phyloP scores from a whole-genome alignment of 2,888 invertebrate species.

The Drosophila maculinotata region DNA sequence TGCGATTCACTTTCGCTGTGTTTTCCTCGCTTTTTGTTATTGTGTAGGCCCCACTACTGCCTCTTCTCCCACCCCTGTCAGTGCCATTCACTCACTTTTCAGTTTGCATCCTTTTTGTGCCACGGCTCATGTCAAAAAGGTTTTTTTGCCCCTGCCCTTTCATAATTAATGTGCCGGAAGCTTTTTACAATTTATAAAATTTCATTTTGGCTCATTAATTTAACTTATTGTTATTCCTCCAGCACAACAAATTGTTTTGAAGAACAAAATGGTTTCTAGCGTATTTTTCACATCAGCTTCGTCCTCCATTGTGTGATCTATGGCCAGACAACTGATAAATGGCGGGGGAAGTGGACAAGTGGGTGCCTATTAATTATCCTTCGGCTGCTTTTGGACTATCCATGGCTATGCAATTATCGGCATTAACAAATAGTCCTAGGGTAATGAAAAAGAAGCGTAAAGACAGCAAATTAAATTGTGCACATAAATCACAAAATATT shows the following conservation, averaged over 20 bases:
- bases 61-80: conserved; percentile 7
- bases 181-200: conserved; percentile 79
- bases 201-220: conserved; percentile 78
- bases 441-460: conserved; percentile 37
- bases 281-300: conserved; percentile 45
- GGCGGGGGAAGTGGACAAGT: conserved; percentile 11
- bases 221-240: conserved; percentile 68
- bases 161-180: conserved; percentile 75
- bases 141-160: conserved; percentile 31
- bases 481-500: conserved; percentile 30
- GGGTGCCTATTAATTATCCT: conserved; percentile 57
- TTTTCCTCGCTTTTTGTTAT: conserved; percentile 30
- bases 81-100: conserved; percentile 40
- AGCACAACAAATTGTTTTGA: conserved; percentile 66
- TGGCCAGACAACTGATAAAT: conserved; percentile 61
- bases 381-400: conserved; percentile 6
- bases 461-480: conserved; percentile 12
- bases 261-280: conserved; percentile 56
- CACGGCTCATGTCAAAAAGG: conserved; percentile 30
- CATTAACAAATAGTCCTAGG: conserved; percentile 53
- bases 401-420: conserved; percentile 33
- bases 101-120: conserved; percentile 32
- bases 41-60: conserved; percentile 4
- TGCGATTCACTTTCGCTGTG: conserved; percentile 72
- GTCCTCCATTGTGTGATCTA: conserved; percentile 41